phyloP scores from a whole-genome alignment of 2,113 vertebrate genomes.

The Oreocharis arfaki region DNA sequence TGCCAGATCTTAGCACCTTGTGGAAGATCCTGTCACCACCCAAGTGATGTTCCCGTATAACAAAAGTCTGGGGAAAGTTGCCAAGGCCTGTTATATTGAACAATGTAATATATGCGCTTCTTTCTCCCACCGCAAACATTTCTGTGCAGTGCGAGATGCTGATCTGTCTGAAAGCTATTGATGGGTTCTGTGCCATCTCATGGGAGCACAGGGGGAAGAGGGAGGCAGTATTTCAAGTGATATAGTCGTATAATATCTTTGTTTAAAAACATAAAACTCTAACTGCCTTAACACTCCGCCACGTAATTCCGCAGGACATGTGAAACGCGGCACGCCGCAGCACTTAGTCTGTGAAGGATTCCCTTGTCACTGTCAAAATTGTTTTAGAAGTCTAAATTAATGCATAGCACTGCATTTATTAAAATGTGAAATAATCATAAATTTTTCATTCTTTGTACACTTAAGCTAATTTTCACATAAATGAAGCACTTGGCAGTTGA shows the following conservation, averaged over 20 bases:
- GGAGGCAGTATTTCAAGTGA: conserved; percentile 16
- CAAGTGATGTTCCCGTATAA: not conserved
- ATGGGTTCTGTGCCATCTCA: not conserved
- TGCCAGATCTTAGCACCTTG: conserved; percentile 18
- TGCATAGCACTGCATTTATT: conserved; percentile 86
- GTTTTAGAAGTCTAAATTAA: conserved; percentile 86
- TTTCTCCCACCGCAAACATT: not conserved
- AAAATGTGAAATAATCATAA: conserved; percentile 88
- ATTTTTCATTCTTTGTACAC: conserved; percentile 89
- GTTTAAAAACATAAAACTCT: conserved; percentile 59
- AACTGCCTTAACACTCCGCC: conserved; percentile 20
- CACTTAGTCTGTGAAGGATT: conserved; percentile 61
- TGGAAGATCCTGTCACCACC: conserved; percentile 34
- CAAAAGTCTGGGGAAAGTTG: conserved; percentile 31
- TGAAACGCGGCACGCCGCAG: not conserved
- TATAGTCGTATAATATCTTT: conserved; percentile 43
- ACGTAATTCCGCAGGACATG: conserved; percentile 15
- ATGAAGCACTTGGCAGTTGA: conserved; percentile 83
- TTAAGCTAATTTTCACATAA: conserved; percentile 89
- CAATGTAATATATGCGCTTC: not conserved
- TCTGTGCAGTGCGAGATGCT: not conserved
- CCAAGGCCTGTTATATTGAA: not conserved
- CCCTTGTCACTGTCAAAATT: conserved; percentile 70
- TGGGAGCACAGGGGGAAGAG: not conserved
- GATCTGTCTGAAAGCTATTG: not conserved